These are phyloP conservation scores for Cydia fagiglandana DNA, from an alignment of 1,140 invertebrate species.

Conservation along the genomic window DNA sequence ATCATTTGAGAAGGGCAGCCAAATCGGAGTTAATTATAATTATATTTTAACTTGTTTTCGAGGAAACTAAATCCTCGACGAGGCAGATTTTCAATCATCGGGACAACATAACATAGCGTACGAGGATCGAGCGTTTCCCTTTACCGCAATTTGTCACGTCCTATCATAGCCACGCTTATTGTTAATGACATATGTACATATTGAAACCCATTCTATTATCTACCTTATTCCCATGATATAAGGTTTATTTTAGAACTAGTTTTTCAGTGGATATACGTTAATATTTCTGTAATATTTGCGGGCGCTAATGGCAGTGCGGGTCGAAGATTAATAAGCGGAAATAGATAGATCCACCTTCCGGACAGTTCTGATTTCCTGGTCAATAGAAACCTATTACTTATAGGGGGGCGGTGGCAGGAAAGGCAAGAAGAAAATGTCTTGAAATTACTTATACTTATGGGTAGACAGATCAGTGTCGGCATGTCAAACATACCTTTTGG, in stretches of 20 bases:
- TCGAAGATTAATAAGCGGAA: constrained; percentile 27
- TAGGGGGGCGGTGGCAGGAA: background rate
- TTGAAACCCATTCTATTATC: background rate
- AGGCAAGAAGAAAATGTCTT: background rate
- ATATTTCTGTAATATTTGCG: background rate
- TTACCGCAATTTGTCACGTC: constrained; percentile 18
- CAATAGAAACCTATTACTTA: constrained; percentile 11
- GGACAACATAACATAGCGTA: background rate
- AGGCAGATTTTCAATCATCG: constrained; percentile 1
- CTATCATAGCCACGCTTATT: background rate
- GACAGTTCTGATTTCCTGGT: constrained; percentile 4
- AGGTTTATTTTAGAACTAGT: background rate
- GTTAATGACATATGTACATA: background rate
- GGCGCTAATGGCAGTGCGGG: constrained; percentile 16
- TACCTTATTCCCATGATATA: background rate
- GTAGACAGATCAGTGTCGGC: too few species aligned
- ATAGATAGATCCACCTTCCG: constrained; percentile 21
- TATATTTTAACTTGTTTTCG: too few species aligned
- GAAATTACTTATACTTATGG: too few species aligned
- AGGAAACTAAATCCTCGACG: background rate
- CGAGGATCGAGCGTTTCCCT: background rate
- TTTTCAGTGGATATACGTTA: background rate
- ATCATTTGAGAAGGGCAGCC: too few species aligned
- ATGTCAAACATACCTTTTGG: too few species aligned
- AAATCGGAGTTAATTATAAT: too few species aligned